Base-by-base conservation (phyloP, 2,113 vertebrate genomes). In the Brachyhypopomus occidentalis region DNA sequence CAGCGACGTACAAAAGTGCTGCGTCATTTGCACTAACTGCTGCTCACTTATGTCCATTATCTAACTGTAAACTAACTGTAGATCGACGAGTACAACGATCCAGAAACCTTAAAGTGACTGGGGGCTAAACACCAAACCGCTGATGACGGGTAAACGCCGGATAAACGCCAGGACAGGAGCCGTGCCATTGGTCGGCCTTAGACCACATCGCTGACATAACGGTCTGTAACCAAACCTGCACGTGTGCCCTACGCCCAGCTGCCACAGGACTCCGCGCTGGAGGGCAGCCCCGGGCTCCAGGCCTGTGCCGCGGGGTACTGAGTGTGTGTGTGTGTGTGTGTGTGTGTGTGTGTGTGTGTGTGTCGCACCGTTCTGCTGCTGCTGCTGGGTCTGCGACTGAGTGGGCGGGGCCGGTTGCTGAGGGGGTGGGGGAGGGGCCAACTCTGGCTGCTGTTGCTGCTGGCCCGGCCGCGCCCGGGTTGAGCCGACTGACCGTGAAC, bases 281-380 rank as follows among this genome's bases (percentile, higher is more conserved):
- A 60, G 55, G 56, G 2, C 72, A 79, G 41, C 27, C 55, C 25
- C n/a, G 52, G 27, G n/a, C 48, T 30, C 62, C 9, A 62, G 62
- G 0, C 34, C 27, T 59, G 55, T 75, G 48, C 72, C 27, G 22
- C 45, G 7, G 79, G 48, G 64, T 58, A 71, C 12, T 69, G 27
- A 8, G 38, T 38, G 38, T 3, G 38, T 63, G 41, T 34, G 41
- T 48, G 79, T 27, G 19, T 74, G 34, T 36, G 38, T 64, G 87
- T 96, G 38, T 76, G 59, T 45, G 56, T 48, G 79, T 38, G 22
- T 70, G 34, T 38, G 38, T 64, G 87, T 96, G 56, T 60, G 58
- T 60, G 60, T 25, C 67, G 88, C 96, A 97, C 97, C 97, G 91
- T 98, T 99, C 93, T 97, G 96, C 87, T 96, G 95, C 87, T 96